Conservation (phyloP, 2,888 invertebrate species). For the Sarcophaga subvicina region DNA sequence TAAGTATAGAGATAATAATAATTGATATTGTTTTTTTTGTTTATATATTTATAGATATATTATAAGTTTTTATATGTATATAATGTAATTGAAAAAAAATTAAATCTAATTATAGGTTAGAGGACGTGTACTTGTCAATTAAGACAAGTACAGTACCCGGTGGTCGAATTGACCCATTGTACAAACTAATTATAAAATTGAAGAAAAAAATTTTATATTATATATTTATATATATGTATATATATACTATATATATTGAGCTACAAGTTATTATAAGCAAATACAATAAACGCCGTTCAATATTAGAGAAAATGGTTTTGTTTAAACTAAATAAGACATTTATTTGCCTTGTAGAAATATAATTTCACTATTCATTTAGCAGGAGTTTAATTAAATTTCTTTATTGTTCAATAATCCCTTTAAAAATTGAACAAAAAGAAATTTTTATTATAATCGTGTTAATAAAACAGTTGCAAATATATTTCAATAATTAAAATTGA, state of each 20-base stretch:
- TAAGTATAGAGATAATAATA: slow-evolving; percentile 3
- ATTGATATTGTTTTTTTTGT: slow-evolving; percentile 8
- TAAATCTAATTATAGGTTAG: too few species aligned
- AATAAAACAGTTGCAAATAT: slow-evolving; percentile 9
- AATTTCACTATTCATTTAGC: slow-evolving; percentile 17
- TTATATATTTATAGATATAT: not conserved
- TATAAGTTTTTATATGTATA: not conserved
- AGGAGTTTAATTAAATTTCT: slow-evolving; percentile 2
- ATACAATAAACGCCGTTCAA: not conserved
- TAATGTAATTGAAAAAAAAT: not conserved
- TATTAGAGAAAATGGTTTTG: not conserved
- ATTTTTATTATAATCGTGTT: slow-evolving; percentile 12
- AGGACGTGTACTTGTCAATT: too few species aligned
- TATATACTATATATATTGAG: not conserved
- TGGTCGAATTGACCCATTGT: too few species aligned
- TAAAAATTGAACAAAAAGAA: slow-evolving; percentile 2
- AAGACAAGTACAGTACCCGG: too few species aligned
- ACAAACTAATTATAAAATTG: not conserved
- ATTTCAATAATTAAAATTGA: not conserved
- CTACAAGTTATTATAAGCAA: slow-evolving; percentile 10
- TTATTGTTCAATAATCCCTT: not conserved
- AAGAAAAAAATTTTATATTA: not conserved
- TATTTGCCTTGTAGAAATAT: not conserved
- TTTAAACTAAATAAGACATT: not conserved
- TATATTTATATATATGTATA: not conserved